Conservation (phyloP, 1,140 invertebrate genomes). For the Cydia pomonella region DNA sequence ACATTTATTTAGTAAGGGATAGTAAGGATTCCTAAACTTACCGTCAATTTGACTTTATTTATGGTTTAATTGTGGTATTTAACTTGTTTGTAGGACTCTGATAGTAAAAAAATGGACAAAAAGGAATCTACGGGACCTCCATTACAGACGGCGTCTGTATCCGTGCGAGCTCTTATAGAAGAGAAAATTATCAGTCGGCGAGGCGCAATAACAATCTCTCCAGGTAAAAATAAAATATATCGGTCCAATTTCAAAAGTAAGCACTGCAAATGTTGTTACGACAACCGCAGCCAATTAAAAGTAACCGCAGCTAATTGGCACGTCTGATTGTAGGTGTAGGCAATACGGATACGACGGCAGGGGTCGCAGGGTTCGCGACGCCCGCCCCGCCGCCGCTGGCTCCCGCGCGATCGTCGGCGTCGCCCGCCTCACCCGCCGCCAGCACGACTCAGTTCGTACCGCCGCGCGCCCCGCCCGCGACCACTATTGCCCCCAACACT, state of each 20-base stretch:
- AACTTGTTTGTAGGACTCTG: constrained; percentile 85
- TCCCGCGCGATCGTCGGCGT: constrained; percentile 79
- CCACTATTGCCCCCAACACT: constrained; percentile 35
- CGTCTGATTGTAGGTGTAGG: constrained; percentile 56
- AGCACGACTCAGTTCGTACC: constrained; percentile 70
- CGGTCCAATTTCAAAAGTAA: constrained; percentile 3
- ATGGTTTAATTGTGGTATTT: constrained; percentile 20
- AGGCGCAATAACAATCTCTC: constrained; percentile 65
- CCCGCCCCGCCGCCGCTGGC: constrained; percentile 81
- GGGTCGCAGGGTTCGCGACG: constrained; percentile 70
- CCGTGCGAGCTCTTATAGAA: constrained; percentile 92
- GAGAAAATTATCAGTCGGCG: constrained; percentile 95
- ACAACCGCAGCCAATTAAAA: constrained; percentile 32
- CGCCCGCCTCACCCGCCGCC: constrained; percentile 73
- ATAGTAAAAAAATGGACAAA: constrained; percentile 92
- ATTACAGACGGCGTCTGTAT: constrained; percentile 92
- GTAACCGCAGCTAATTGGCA: constrained; percentile 24
- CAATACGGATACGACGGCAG: constrained; percentile 67
- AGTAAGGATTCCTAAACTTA: constrained; percentile 35
- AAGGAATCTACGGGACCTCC: constrained; percentile 90
- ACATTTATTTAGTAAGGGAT: constrained; percentile 24
- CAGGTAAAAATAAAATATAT: constrained; percentile 48
- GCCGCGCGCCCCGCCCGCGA: constrained; percentile 82
- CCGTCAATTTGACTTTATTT: not conserved
- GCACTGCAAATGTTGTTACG: not conserved